Evolutionary conservation across 2,113 vertebrate genomes (phyloP).

Genomic region (Nothocercus nigrocapillus): DNA sequence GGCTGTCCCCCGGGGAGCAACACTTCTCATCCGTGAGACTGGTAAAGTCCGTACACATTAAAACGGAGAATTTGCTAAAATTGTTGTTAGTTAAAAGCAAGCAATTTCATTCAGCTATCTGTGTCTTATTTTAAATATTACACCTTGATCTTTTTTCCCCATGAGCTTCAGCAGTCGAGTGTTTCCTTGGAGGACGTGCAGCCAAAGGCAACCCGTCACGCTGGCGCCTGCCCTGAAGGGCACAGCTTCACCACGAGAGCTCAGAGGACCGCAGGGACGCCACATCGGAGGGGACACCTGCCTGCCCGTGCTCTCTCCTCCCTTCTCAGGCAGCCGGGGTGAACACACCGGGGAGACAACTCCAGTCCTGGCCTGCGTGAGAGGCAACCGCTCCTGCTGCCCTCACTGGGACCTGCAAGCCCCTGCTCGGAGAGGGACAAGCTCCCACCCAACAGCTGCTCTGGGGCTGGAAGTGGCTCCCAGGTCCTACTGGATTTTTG

Average conservation of each 20-base stretch:
- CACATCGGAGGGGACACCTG: background rate
- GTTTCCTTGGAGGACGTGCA: background rate
- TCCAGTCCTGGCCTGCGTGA: background rate
- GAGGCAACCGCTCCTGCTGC: background rate
- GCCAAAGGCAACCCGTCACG: background rate
- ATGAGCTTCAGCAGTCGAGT: accelerated
- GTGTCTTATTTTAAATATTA: background rate
- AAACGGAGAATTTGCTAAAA: accelerated
- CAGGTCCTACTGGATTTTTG: background rate
- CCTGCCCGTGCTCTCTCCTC: background rate
- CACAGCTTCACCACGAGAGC: background rate
- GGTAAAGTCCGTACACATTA: background rate
- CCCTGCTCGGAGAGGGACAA: background rate
- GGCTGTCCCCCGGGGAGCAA: background rate
- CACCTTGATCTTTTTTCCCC: background rate
- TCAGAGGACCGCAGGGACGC: background rate
- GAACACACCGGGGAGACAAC: accelerated
- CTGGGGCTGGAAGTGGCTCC: accelerated
- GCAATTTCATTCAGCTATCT: background rate
- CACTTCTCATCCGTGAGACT: background rate
- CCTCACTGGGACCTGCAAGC: accelerated
- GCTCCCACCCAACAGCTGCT: background rate
- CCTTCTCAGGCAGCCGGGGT: background rate
- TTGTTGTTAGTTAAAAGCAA: background rate
- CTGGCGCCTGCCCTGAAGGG: background rate